These are phyloP conservation scores for Gymnoscelis rufifasciata DNA, from an alignment of 2,888 invertebrate species.

Conservation along the genomic window DNA sequence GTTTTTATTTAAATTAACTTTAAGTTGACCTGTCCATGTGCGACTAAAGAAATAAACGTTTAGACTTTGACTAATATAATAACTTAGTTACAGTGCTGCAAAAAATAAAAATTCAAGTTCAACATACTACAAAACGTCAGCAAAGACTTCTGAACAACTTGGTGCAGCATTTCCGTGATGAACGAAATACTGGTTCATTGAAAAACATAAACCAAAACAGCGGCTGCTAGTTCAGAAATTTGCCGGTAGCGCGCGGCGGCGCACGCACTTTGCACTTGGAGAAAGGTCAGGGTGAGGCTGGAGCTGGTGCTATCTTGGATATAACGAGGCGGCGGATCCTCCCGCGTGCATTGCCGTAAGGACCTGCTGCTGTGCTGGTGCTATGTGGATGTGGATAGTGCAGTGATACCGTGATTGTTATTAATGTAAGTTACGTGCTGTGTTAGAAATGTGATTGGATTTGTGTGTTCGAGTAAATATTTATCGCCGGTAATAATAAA, in stretches of 20 bases:
- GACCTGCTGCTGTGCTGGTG: constrained; percentile 21
- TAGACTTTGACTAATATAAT: no score
- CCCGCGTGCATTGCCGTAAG: constrained; percentile 26
- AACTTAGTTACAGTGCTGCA: no score
- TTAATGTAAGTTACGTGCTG: constrained; percentile 2
- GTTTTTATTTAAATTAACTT: no score
- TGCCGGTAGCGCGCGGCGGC: constrained; percentile 6
- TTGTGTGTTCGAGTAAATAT: no score
- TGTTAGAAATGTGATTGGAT: no score
- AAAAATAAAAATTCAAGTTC: no score
- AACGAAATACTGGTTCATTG: constrained; percentile 1
- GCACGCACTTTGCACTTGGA: constrained; percentile 14
- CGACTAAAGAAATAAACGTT: no score
- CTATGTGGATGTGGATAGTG: constrained; percentile 14
- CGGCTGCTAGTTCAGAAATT: constrained; percentile 9
- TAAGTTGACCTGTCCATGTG: no score
- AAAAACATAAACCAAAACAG: constrained; percentile 4
- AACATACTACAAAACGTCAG: no score
- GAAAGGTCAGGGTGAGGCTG: constrained; percentile 20
- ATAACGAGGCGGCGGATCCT: constrained; percentile 23
- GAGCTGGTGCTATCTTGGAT: constrained; percentile 23
- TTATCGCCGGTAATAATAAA: neutral
- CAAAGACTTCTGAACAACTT: no score
- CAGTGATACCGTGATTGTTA: constrained; percentile 10
- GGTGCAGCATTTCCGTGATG: neutral